Evolutionary conservation across 1,140 invertebrate species (phyloP), one percentile per base, ranked within the genome.

Genomic region (Monomorium pharaonis): DNA sequence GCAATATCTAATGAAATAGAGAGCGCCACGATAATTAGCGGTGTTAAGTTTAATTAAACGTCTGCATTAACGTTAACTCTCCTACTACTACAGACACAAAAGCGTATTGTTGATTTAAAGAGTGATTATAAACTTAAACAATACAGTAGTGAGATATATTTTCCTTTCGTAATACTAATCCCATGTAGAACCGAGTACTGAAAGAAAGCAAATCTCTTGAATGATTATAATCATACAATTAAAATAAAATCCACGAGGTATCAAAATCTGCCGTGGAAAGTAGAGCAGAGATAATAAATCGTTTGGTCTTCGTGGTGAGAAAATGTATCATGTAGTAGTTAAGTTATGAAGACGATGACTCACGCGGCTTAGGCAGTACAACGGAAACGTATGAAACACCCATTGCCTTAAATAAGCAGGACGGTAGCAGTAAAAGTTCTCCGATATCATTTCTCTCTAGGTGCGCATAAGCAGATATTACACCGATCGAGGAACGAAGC

Each of bases 1-100:
- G 42, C 62, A 37, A n/a, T 51, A 24, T 30, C 27, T 77, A 77
- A 77, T 69, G 18, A 80, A 80, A 80, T 51, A 30, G n/a, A n/a
- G n/a, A n/a, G 30, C 4, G 12, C 30, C 24, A 12, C 12, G 44
- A 65, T 49, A 80, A 51, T 69, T 51, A 37, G 5, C 63, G 12
- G 24, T 30, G 49, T 80, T 54, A 80, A 69, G 33, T 80, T 80
- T 80, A 54, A 80, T 80, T 80, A 27, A 24, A 80, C 27, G 18
- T 12, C 16, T 47, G n/a, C 10, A 10, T n/a, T 65, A 65, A 49
- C 14, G 21, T 65, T 65, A 51, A 67, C 10, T 65, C 24, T 16
- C 42, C 7, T 44, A 10, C 10, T 63, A 37, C 33, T n/a, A 62
- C n/a, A 67, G 27, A 16, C 21, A 14, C 4, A 37, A 9, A 65